Conservation (phyloP, 2,113 vertebrate species). For the Alaudala cheleensis region DNA sequence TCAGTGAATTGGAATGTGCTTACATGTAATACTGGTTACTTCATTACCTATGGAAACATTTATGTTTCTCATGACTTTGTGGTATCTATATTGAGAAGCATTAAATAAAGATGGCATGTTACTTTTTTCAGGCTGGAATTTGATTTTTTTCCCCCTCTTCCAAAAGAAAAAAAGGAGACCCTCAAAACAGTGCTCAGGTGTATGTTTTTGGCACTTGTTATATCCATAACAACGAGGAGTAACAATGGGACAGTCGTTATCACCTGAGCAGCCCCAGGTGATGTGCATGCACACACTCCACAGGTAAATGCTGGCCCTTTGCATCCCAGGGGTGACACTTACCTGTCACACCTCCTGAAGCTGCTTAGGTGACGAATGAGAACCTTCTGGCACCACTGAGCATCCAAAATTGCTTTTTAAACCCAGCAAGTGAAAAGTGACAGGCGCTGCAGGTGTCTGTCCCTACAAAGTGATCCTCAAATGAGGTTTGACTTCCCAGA, state of each 20-base stretch:
- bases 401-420: not conserved
- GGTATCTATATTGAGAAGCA: not conserved
- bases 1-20: not conserved
- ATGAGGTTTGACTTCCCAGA: rapidly evolving
- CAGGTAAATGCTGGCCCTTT: not conserved
- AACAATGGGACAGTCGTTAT: not conserved
- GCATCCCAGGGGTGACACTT: not conserved
- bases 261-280: not conserved
- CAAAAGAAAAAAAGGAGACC: not conserved
- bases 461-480: not conserved
- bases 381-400: not conserved
- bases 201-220: not conserved
- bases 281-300: not conserved
- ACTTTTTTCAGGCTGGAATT: not conserved
- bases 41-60: not conserved
- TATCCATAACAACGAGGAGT: too few species aligned
- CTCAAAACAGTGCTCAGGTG: not conserved
- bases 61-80: not conserved
- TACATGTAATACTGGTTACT: not conserved
- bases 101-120: not conserved
- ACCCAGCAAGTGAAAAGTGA: not conserved
- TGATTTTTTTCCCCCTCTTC: too few species aligned
- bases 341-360: not conserved
- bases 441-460: not conserved
- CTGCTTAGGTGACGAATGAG: not conserved